Percentiles rank a stretch among this genome's conserved stretches.
Evolutionary conservation across 2,797 vertebrate genomes (phyloP).

Genomic region (Phyllotis vaccarum): DNA sequence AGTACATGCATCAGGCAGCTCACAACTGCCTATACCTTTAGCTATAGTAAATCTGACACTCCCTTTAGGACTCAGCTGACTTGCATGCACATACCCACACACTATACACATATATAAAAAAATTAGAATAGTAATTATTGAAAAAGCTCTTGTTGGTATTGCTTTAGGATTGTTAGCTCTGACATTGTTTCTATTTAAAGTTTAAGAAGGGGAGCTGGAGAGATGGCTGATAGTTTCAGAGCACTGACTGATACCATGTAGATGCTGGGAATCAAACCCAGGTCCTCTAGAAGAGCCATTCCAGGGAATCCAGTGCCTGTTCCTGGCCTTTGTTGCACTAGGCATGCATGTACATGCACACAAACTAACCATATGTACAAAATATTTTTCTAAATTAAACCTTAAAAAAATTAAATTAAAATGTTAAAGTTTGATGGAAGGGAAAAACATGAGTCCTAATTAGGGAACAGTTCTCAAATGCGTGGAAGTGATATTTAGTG

Average conservation of each 20-base stretch:
- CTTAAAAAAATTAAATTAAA: neutral
- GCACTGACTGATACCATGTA: neutral
- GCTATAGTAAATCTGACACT: neutral
- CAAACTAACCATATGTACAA: neutral
- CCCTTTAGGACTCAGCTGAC: neutral
- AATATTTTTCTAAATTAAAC: neutral
- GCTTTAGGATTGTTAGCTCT: neutral
- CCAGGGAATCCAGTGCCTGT: neutral
- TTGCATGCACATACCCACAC: neutral
- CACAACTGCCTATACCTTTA: neutral
- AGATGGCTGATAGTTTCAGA: neutral
- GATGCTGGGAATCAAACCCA: too few species aligned
- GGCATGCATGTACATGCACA: neutral
- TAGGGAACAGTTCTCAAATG: neutral
- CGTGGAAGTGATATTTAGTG: neutral
- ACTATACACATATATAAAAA: neutral
- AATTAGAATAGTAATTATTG: neutral
- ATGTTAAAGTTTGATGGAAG: neutral
- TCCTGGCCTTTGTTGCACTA: neutral
- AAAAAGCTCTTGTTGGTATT: neutral
- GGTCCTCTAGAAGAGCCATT: neutral
- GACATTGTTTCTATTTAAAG: neutral
- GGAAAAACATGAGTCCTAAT: neutral
- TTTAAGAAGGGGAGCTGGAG: neutral
- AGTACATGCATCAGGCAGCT: neutral